Evolutionary conservation across 2,113 vertebrate species (phyloP).

Genomic region (Gymnorhina tibicen): DNA sequence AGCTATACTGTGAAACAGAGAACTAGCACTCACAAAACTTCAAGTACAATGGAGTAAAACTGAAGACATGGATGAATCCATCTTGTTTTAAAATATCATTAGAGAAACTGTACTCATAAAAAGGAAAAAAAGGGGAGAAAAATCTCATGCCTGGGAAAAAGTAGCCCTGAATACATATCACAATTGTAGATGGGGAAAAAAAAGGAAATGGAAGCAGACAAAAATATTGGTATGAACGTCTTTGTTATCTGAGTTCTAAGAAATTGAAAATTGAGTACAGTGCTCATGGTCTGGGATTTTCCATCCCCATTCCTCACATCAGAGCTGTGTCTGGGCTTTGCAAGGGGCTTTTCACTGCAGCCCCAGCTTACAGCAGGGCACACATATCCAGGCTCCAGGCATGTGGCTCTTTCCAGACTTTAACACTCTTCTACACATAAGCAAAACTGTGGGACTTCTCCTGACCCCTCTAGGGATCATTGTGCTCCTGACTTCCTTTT

Average conservation of each 20-base stretch:
- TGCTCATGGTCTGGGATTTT: not conserved
- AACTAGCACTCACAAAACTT: not conserved
- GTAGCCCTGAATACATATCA: not conserved
- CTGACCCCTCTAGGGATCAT: not conserved
- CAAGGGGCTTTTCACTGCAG: not conserved
- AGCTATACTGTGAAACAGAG: not conserved
- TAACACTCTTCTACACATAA: not conserved
- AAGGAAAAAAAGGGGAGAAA: not conserved
- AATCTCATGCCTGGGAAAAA: not conserved
- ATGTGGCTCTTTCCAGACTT: not conserved
- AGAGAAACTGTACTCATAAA: not conserved
- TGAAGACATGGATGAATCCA: not conserved
- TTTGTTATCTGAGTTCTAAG: not conserved
- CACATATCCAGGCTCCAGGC: fast-evolving
- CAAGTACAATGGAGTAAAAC: not conserved
- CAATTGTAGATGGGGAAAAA: not conserved
- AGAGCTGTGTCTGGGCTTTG: not conserved
- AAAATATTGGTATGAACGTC: not conserved
- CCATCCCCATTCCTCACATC: not conserved
- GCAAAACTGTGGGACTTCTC: not conserved
- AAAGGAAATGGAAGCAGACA: not conserved
- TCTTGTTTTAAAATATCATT: not conserved
- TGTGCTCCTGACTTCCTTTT: not conserved
- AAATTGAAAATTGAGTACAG: not conserved
- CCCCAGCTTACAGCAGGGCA: not conserved